Conservation (phyloP, 2,113 vertebrate genomes). For the Aldabrachelys gigantea region DNA sequence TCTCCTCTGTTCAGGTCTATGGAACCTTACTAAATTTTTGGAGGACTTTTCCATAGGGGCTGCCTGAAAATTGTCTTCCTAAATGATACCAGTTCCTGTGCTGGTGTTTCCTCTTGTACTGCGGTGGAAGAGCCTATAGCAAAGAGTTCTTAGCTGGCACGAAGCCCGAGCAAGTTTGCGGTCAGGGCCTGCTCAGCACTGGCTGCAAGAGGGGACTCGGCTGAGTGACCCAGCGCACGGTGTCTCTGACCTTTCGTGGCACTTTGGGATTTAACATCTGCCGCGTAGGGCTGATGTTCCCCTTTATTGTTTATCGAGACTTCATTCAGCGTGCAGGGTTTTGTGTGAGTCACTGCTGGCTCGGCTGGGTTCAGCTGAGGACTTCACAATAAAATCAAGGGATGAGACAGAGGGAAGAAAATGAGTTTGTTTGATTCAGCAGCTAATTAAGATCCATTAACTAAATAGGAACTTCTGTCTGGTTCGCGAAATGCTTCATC, state of each 20-base stretch:
- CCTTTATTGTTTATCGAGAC: neutral
- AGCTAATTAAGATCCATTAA: neutral
- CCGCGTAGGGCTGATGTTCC: neutral
- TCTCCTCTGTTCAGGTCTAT: neutral
- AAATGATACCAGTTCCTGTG: neutral
- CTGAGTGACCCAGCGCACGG: neutral
- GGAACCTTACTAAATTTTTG: neutral
- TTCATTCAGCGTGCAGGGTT: neutral
- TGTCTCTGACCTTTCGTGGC: neutral
- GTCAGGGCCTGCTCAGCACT: neutral
- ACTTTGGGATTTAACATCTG: neutral
- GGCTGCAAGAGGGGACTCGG: neutral
- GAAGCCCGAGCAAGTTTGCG: neutral
- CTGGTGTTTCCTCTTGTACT: neutral
- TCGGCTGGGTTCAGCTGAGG: neutral
- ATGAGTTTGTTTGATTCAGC: neutral
- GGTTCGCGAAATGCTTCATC: neutral
- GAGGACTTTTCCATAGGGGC: neutral
- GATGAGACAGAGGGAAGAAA: too few relatives aligned
- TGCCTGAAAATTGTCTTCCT: neutral
- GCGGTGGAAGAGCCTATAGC: neutral
- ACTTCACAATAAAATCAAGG: neutral
- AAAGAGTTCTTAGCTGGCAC: neutral
- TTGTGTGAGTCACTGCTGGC: neutral
- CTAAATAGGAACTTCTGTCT: neutral